phyloP scores from a whole-genome alignment of 1,140 invertebrate species.

The Holotrichia oblita region DNA sequence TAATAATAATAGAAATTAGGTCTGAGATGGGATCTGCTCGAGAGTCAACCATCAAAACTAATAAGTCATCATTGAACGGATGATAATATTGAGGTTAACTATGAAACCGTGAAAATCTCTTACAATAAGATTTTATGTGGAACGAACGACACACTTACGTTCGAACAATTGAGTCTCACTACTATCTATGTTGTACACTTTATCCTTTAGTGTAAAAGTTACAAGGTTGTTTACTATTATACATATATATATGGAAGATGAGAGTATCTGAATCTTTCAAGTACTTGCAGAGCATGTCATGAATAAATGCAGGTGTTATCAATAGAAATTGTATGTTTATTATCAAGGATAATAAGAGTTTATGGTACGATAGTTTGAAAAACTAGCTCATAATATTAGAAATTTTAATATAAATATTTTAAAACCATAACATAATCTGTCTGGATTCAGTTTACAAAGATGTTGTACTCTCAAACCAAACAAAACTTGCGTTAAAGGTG shows the following conservation, averaged over 20 bases:
- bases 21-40: not conserved
- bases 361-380: no score
- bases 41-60: not conserved
- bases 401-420: no score
- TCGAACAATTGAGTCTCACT: not conserved
- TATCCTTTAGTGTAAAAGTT: no score
- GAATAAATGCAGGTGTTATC: not conserved
- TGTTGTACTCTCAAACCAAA: no score
- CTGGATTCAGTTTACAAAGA: no score
- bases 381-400: no score
- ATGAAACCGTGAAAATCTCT: not conserved
- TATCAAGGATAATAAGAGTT: no score
- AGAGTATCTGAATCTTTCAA: not conserved
- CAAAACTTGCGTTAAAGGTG: no score
- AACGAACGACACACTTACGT: slow-evolving; percentile 4
- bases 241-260: not conserved
- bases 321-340: no score
- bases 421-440: no score
- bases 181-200: no score
- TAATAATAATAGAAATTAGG: not conserved
- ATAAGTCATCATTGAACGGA: not conserved
- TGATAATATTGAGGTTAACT: slow-evolving; percentile 1
- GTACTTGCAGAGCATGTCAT: no score
- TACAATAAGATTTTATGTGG: not conserved
- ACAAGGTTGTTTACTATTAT: not conserved